A percentile compares a stretch with the other conserved stretches of the same genome.
phyloP scores from a whole-genome alignment of 1,140 invertebrate genomes.

The Drosophila sp. region DNA sequence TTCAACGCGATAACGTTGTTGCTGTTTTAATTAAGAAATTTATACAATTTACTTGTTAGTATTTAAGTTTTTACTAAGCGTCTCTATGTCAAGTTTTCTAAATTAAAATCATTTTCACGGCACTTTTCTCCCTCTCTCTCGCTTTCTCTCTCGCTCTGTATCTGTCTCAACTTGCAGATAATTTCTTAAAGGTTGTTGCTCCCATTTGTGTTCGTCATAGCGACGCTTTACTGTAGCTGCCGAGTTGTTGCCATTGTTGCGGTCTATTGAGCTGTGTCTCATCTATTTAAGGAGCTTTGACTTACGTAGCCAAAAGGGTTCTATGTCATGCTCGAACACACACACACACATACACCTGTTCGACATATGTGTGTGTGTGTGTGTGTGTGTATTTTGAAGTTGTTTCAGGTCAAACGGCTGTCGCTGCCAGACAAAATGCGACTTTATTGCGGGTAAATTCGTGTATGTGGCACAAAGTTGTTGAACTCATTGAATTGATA shows the following conservation, averaged over 20 bases:
- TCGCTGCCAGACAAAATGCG: slow-evolving; percentile 32
- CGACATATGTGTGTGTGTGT: background rate
- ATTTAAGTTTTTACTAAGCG: slow-evolving; percentile 12
- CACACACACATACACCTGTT: slow-evolving; percentile 17
- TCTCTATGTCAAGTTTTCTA: background rate
- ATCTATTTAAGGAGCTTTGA: slow-evolving; percentile 7
- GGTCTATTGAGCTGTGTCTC: slow-evolving; percentile 5
- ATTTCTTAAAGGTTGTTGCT: no score
- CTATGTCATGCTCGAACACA: slow-evolving; percentile 9
- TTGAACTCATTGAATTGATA: slow-evolving; percentile 59
- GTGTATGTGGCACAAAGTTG: slow-evolving; percentile 66
- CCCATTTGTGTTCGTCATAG: background rate
- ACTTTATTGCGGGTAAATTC: slow-evolving; percentile 23
- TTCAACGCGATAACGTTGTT: slow-evolving; percentile 35
- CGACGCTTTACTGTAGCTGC: background rate
- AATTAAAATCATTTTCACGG: no score
- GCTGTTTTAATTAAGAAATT: slow-evolving; percentile 70
- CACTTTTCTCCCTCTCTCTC: no score
- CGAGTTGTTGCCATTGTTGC: background rate
- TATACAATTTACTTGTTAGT: slow-evolving; percentile 38
- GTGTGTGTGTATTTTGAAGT: background rate
- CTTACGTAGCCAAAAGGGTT: slow-evolving; percentile 10
- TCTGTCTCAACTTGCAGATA: no score
- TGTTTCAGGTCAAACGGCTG: slow-evolving; percentile 37
- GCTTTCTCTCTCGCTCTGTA: no score